Conservation (phyloP, 2,888 invertebrate genomes). For the Tenodera sinensis region DNA sequence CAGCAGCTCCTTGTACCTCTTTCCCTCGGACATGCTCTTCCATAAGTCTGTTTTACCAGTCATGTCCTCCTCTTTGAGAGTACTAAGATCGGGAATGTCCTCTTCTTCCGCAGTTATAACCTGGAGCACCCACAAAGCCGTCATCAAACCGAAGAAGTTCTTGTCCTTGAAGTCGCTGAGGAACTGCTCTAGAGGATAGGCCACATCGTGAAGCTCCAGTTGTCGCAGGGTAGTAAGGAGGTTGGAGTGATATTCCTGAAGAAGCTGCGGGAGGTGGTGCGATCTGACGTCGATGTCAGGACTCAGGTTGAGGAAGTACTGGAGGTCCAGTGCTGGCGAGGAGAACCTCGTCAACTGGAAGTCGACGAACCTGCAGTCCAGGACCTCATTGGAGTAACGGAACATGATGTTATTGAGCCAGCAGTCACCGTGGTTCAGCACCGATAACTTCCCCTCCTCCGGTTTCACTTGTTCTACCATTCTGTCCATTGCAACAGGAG, state of each 20-base stretch:
- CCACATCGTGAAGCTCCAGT: not conserved
- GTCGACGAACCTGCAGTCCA: slow-evolving; percentile 29
- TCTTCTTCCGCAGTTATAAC: slow-evolving; percentile 24
- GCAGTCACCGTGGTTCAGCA: slow-evolving; percentile 30
- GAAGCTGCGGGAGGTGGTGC: slow-evolving; percentile 18
- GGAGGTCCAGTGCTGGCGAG: slow-evolving; percentile 29
- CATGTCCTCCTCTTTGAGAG: not conserved
- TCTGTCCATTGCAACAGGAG: not conserved
- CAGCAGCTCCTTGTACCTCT: not conserved
- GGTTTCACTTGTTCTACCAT: not conserved
- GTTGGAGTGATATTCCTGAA: slow-evolving; percentile 25
- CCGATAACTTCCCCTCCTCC: not conserved
- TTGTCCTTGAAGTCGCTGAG: slow-evolving; percentile 25
- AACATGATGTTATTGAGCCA: slow-evolving; percentile 32
- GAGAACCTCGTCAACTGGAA: slow-evolving; percentile 29
- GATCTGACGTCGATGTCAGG: slow-evolving; percentile 9
- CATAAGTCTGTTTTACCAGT: not conserved
- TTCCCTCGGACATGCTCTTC: not conserved
- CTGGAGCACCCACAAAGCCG: slow-evolving; percentile 16
- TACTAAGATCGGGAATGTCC: slow-evolving; percentile 13
- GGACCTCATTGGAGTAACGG: not conserved
- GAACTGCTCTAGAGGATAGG: slow-evolving; percentile 29
- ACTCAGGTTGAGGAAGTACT: slow-evolving; percentile 30
- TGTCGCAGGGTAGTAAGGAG: slow-evolving; percentile 5
- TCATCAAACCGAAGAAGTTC: slow-evolving; percentile 27